Evolutionary conservation across 2,888 invertebrate genomes (phyloP).

Genomic region (Phengaris arion): DNA sequence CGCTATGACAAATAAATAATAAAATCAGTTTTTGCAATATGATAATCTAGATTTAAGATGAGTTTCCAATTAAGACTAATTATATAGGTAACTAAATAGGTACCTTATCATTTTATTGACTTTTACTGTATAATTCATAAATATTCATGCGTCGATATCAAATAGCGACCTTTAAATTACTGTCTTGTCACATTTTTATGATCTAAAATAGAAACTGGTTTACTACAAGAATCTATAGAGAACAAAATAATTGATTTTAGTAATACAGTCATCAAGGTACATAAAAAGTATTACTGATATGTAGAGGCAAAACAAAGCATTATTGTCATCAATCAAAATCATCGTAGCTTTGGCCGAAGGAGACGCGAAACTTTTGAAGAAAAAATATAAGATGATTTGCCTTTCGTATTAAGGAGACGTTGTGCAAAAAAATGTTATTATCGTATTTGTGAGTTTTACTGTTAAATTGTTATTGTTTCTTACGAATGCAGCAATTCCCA

Average conservation of each 20-base stretch:
- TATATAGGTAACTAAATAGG: neutral
- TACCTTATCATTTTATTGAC: neutral
- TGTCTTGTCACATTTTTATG: neutral
- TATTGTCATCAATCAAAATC: slow-evolving; percentile 55
- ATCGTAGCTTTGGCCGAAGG: slow-evolving; percentile 42
- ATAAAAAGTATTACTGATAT: slow-evolving; percentile 24
- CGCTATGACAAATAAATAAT: neutral
- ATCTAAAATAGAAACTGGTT: slow-evolving; percentile 9
- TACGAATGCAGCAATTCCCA: slow-evolving; percentile 4
- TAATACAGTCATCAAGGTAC: slow-evolving; percentile 28
- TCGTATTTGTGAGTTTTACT: slow-evolving; percentile 6
- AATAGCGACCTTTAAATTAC: neutral
- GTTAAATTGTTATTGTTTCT: slow-evolving; percentile 16
- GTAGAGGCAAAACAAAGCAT: slow-evolving; percentile 40
- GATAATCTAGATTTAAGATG: neutral
- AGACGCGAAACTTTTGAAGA: slow-evolving; percentile 46
- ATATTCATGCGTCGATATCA: neutral
- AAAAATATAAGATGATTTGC: slow-evolving; percentile 50
- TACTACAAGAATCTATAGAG: neutral
- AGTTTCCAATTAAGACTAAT: neutral
- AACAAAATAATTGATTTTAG: slow-evolving; percentile 23
- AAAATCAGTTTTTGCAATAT: neutral
- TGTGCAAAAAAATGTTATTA: slow-evolving; percentile 25
- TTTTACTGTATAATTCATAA: neutral
- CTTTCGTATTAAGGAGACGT: slow-evolving; percentile 47